phyloP scores from a whole-genome alignment of 2,113 vertebrate species.

The Chloropsis hardwickii region DNA sequence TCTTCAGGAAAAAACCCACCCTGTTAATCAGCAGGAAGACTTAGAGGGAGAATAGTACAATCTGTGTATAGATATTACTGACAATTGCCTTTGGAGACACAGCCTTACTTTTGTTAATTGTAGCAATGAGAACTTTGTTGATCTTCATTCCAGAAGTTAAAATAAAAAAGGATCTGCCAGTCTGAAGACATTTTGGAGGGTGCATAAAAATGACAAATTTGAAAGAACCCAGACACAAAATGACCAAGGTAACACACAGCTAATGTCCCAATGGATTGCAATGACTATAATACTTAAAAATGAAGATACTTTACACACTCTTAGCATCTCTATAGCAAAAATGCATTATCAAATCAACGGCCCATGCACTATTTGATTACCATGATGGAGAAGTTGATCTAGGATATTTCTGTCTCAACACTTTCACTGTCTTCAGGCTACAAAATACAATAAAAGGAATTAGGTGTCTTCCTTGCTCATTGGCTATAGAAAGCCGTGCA shows the following conservation, averaged over 20 bases:
- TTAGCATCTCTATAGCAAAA: background rate
- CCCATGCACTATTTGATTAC: background rate
- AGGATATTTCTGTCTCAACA: constrained; percentile 11
- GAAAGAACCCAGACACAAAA: background rate
- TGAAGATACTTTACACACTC: background rate
- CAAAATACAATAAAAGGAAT: constrained; percentile 5
- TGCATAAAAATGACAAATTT: background rate
- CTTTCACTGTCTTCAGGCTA: constrained; percentile 21
- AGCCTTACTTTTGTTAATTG: background rate
- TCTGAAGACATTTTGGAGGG: background rate
- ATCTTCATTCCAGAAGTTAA: background rate
- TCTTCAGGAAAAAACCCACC: background rate
- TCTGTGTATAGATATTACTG: background rate
- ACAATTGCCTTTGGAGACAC: background rate
- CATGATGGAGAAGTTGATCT: background rate
- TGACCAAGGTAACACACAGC: background rate
- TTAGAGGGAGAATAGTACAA: background rate
- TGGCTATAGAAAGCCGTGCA: background rate
- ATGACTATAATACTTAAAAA: background rate
- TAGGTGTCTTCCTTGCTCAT: background rate
- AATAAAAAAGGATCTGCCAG: background rate
- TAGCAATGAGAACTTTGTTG: background rate
- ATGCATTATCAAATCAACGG: background rate
- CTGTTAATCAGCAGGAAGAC: background rate
- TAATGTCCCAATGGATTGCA: background rate